phyloP scores from a whole-genome alignment of 2,113 vertebrate genomes.

The Elephas maximus region DNA sequence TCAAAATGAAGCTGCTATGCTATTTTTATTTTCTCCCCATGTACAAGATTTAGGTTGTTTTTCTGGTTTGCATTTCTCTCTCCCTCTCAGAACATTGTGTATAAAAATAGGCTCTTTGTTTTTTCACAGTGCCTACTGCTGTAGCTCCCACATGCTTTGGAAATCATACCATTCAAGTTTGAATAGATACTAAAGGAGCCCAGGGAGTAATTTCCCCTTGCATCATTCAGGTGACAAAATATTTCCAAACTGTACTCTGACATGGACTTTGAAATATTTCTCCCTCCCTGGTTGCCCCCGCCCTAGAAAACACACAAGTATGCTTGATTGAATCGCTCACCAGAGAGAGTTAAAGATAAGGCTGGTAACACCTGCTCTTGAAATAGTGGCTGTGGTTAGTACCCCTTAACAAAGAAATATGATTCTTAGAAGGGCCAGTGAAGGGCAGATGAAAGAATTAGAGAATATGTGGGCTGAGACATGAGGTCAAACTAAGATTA shows the following conservation, averaged over 20 bases:
- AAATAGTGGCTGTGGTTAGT: constrained; percentile 51
- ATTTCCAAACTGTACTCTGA: constrained; percentile 68
- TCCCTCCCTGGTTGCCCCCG: constrained; percentile 44
- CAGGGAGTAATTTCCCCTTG: constrained; percentile 67
- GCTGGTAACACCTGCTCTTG: constrained; percentile 71
- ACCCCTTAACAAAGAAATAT: constrained; percentile 71
- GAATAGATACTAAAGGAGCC: constrained; percentile 68
- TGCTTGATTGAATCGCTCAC: constrained; percentile 59
- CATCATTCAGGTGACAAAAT: constrained; percentile 58
- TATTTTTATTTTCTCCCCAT: constrained; percentile 75
- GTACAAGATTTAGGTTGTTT: constrained; percentile 59
- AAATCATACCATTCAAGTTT: constrained; percentile 68
- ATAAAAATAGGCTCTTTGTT: constrained; percentile 75
- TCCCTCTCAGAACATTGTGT: constrained; percentile 22
- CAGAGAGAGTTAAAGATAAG: constrained; percentile 63
- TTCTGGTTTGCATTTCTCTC: neutral
- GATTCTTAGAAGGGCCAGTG: constrained; percentile 70
- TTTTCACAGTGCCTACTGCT: constrained; percentile 40
- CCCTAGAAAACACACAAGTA: constrained; percentile 44
- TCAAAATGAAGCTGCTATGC: constrained; percentile 77
- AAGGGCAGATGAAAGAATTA: constrained; percentile 73
- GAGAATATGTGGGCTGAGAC: constrained; percentile 54
- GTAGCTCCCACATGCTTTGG: constrained; percentile 72
- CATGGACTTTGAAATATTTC: constrained; percentile 75
- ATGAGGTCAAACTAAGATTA: constrained; percentile 80